These are phyloP conservation scores for Neodiprion lecontei DNA, from an alignment of 1,140 invertebrate species.

Conservation along the genomic window DNA sequence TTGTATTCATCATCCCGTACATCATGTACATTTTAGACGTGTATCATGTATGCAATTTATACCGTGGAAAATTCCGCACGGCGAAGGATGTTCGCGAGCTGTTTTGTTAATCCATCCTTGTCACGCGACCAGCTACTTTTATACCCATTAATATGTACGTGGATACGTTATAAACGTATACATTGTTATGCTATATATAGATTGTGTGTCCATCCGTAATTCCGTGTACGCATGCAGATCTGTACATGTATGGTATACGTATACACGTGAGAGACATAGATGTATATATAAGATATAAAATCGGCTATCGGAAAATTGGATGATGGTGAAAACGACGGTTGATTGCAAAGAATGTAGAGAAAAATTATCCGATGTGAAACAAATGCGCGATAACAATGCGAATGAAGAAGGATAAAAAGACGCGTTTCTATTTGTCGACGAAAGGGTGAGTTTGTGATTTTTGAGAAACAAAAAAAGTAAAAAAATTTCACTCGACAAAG, in stretches of 20 bases:
- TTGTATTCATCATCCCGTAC: too few species aligned
- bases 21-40: too few species aligned
- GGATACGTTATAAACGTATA: too few species aligned
- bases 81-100: conserved; percentile 2
- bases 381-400: too few species aligned
- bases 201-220: too few species aligned
- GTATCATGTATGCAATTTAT: too few species aligned
- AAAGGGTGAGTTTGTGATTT: background rate
- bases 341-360: background rate
- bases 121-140: background rate
- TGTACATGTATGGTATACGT: background rate
- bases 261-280: background rate
- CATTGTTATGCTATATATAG: too few species aligned
- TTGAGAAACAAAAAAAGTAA: background rate
- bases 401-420: background rate
- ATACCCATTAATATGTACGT: too few species aligned
- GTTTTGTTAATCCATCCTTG: conserved; percentile 5
- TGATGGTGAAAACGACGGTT: background rate
- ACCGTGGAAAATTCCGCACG: background rate
- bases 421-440: background rate
- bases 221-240: background rate
- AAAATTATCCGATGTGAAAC: background rate
- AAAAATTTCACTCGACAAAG: background rate
- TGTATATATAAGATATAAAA: background rate
- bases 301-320: background rate